Percentiles rank a stretch among this genome's conserved stretches.
phyloP scores from a whole-genome alignment of 2,797 vertebrate species.

The Catharus ustulatus region DNA sequence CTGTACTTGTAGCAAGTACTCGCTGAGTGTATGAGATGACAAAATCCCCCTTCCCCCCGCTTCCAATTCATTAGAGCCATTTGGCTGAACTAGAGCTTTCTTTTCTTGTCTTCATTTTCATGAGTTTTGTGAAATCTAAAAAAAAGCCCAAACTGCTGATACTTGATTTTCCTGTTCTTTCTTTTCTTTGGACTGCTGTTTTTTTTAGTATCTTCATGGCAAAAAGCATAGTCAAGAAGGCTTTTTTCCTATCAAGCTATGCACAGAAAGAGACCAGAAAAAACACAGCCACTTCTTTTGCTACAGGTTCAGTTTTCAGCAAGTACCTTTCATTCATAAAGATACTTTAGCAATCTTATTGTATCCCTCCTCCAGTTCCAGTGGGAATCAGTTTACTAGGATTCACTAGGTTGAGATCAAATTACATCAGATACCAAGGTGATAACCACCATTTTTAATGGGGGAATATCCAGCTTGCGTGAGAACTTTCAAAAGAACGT shows the following conservation, averaged over 20 bases:
- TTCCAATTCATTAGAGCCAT: conserved; percentile 3
- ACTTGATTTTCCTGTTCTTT: conserved; percentile 31
- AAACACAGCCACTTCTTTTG: not conserved
- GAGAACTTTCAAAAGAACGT: not conserved
- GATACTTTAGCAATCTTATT: not conserved
- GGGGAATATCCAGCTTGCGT: not conserved
- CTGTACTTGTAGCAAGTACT: not conserved
- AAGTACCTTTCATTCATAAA: not conserved
- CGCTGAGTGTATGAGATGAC: not conserved
- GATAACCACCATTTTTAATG: not conserved
- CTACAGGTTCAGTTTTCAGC: not conserved
- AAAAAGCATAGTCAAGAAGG: not conserved
- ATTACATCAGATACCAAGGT: not conserved
- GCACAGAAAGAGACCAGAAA: not conserved
- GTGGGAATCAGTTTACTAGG: not conserved
- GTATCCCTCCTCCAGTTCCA: not conserved
- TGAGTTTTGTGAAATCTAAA: not conserved
- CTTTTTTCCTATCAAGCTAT: not conserved
- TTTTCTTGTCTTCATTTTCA: conserved; percentile 26
- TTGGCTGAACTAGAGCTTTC: not conserved
- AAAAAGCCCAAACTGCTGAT: not conserved
- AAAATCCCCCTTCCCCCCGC: not conserved
- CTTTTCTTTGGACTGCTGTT: not conserved
- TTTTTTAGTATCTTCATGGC: conserved; percentile 2
- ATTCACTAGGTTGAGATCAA: not conserved